phyloP scores from a whole-genome alignment of 2,888 invertebrate genomes.

The Physocephala rufipes region DNA sequence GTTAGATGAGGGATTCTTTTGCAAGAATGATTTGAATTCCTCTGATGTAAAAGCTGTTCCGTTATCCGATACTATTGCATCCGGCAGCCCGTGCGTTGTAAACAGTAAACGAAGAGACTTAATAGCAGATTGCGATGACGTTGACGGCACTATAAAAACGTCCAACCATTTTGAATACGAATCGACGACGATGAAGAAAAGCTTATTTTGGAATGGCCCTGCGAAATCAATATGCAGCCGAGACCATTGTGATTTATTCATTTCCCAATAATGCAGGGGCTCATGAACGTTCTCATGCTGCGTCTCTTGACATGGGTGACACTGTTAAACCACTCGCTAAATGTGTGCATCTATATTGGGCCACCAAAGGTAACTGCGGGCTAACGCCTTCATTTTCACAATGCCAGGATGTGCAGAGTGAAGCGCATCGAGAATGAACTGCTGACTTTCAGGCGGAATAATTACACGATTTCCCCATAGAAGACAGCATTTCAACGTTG shows the following conservation, averaged over 20 bases:
- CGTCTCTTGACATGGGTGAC: conserved; percentile 21
- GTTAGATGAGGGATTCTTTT: conserved; percentile 25
- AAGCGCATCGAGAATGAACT: neutral
- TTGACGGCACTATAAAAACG: too few relatives aligned
- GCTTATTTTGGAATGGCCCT: conserved; percentile 33
- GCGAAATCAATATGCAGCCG: too few relatives aligned
- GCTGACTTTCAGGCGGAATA: conserved; percentile 24
- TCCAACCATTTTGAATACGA: too few relatives aligned
- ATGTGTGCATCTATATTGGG: conserved; percentile 34
- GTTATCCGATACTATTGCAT: conserved; percentile 38
- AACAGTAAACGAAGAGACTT: conserved; percentile 30
- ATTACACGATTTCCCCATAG: conserved; percentile 41
- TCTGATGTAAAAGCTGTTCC: conserved; percentile 41
- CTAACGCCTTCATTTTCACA: conserved; percentile 30
- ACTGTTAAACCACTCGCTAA: conserved; percentile 23
- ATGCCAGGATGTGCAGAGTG: conserved; percentile 23
- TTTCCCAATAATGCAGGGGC: conserved; percentile 30
- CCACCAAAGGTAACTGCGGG: conserved; percentile 37
- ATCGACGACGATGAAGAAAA: conserved; percentile 37
- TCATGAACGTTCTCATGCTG: conserved; percentile 20
- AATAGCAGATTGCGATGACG: conserved; percentile 33
- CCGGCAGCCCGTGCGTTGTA: conserved; percentile 38
- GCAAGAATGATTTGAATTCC: conserved; percentile 36
- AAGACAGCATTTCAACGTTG: conserved; percentile 38
- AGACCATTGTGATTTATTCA: conserved; percentile 12